Evolutionary conservation across 2,888 invertebrate species (phyloP).

Genomic region (Andrena hattorfiana): DNA sequence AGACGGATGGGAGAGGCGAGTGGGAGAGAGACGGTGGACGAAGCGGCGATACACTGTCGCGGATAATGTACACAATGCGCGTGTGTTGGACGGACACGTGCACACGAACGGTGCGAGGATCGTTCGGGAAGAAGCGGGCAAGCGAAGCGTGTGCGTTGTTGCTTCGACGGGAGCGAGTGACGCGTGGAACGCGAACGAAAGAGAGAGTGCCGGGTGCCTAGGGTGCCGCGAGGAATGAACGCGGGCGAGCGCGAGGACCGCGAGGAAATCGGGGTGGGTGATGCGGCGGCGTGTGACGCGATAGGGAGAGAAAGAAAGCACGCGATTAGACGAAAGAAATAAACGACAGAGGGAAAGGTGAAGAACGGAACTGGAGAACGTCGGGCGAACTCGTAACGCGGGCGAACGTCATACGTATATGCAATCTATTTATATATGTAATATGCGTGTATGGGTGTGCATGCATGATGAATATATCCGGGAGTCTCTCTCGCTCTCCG

Average conservation of each 20-base stretch:
- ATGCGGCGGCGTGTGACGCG: background rate
- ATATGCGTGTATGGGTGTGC: slow-evolving; percentile 50
- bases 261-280: slow-evolving; percentile 33
- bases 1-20: slow-evolving; percentile 1
- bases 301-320: background rate
- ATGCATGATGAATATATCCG: slow-evolving; percentile 68
- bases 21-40: slow-evolving; percentile 6
- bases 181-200: slow-evolving; percentile 69
- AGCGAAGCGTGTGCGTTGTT: slow-evolving; percentile 53
- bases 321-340: background rate
- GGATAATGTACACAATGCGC: slow-evolving; percentile 12
- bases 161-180: slow-evolving; percentile 42
- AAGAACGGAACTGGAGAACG: slow-evolving; percentile 51
- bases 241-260: slow-evolving; percentile 3
- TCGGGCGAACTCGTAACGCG: slow-evolving; percentile 41
- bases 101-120: slow-evolving; percentile 35
- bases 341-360: slow-evolving; percentile 12
- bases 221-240: slow-evolving; percentile 49
- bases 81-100: slow-evolving; percentile 46
- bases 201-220: slow-evolving; percentile 68
- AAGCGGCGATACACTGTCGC: slow-evolving; percentile 12
- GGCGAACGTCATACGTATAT: slow-evolving; percentile 45
- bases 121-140: slow-evolving; percentile 50
- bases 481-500: slow-evolving; percentile 62
- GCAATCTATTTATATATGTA: slow-evolving; percentile 60